A percentile compares a stretch with the other conserved stretches of the same genome.
These are phyloP conservation scores for Archips crataeganus DNA, from an alignment of 2,888 invertebrate species.

Conservation along the genomic window DNA sequence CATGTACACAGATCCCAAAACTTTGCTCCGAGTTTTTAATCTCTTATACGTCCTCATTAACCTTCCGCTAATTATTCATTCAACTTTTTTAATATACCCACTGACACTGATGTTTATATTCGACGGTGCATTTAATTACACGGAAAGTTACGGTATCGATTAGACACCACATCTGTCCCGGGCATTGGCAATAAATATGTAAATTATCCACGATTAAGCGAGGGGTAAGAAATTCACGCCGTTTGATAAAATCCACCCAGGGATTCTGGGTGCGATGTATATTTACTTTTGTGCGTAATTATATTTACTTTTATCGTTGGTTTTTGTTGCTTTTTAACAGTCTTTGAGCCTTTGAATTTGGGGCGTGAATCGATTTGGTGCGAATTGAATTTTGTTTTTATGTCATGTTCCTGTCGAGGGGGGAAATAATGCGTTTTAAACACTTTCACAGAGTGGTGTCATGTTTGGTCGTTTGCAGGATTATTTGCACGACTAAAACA, in stretches of 20 bases:
- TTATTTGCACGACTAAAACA: background rate
- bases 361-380: background rate
- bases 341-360: conserved; percentile 9
- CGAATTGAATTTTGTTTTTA: conserved; percentile 28
- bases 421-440: conserved; percentile 9
- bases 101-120: conserved; percentile 24
- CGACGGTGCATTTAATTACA: conserved; percentile 40
- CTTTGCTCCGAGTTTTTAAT: background rate
- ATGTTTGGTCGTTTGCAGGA: background rate
- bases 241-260: conserved; percentile 25
- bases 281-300: conserved; percentile 27
- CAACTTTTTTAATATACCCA: conserved; percentile 29
- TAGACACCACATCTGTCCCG: conserved; percentile 46
- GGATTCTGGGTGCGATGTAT: conserved; percentile 19
- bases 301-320: conserved; percentile 32
- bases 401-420: background rate
- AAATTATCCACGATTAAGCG: conserved; percentile 43
- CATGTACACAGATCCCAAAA: background rate
- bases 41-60: conserved; percentile 4
- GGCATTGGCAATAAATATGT: conserved; percentile 50
- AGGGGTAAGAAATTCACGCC: conserved; percentile 38
- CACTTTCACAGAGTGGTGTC: background rate
- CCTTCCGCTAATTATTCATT: conserved; percentile 21
- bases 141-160: conserved; percentile 46
- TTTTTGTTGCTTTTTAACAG: conserved; percentile 25